phyloP scores from a whole-genome alignment of 2,797 vertebrate species.

The Phrynocephalus forsythii region DNA sequence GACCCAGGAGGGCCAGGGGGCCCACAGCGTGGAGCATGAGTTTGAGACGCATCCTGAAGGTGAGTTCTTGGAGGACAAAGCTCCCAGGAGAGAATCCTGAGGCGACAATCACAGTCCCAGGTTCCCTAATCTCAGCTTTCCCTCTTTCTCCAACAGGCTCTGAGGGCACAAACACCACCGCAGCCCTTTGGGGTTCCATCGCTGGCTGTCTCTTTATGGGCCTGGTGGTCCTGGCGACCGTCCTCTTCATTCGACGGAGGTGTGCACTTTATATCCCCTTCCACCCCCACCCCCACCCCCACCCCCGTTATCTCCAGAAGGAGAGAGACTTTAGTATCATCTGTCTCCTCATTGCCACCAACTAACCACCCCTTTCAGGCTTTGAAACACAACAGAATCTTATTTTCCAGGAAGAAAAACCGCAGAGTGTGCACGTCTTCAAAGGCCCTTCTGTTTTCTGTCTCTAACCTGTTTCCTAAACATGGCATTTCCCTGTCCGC shows the following conservation, averaged over 20 bases:
- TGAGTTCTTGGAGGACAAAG: constrained; percentile 32
- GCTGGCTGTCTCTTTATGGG: constrained; percentile 78
- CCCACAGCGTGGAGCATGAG: constrained; percentile 87
- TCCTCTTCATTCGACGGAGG: constrained; percentile 86
- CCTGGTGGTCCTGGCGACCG: constrained; percentile 72
- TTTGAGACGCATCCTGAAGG: constrained; percentile 86
- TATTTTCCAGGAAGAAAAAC: not conserved
- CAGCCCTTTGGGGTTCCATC: constrained; percentile 81
- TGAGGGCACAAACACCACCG: constrained; percentile 79
- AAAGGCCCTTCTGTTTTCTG: not conserved
- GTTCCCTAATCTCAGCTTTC: too few species aligned
- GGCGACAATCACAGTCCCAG: accelerated
- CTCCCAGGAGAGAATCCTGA: not conserved
- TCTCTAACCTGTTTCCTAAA: not conserved
- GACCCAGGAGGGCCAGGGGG: constrained; percentile 85
- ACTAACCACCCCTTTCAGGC: not conserved
- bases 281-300: not conserved
- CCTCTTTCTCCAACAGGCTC: constrained; percentile 53
- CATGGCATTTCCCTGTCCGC: not conserved
- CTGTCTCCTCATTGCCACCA: not conserved
- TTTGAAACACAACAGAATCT: not conserved
- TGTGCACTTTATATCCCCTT: constrained; percentile 60
- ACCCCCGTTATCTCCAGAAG: not conserved
- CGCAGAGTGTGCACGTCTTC: not conserved
- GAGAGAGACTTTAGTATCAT: too few species aligned